Evolutionary conservation across 1,140 invertebrate species (phyloP).

Genomic region (Drosophila asahinai): DNA sequence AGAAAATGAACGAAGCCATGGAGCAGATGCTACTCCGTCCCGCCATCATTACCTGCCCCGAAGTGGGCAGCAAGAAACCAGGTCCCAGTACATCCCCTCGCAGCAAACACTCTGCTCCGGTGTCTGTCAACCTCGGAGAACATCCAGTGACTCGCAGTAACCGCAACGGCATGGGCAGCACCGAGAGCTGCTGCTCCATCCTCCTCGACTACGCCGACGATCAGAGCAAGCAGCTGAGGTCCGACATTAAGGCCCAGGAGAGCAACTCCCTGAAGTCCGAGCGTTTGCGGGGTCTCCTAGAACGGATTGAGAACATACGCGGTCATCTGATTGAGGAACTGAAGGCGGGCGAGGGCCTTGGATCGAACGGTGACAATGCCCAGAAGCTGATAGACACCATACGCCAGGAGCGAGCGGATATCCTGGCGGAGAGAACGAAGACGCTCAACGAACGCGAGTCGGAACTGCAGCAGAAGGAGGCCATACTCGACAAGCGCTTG

Average conservation of each 20-base stretch:
- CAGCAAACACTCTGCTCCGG: background rate
- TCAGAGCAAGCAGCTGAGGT: slow-evolving; percentile 69
- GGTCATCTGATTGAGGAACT: slow-evolving; percentile 60
- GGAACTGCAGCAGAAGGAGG: slow-evolving; percentile 70
- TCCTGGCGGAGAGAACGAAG: slow-evolving; percentile 33
- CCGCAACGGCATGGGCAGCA: slow-evolving; percentile 24
- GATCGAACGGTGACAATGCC: slow-evolving; percentile 38
- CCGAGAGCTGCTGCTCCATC: slow-evolving; percentile 66
- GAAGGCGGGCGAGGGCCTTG: slow-evolving; percentile 42
- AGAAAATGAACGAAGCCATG: slow-evolving; percentile 76
- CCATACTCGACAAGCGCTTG: slow-evolving; percentile 65
- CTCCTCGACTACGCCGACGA: slow-evolving; percentile 78
- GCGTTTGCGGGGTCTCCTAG: slow-evolving; percentile 58
- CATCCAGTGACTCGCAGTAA: slow-evolving; percentile 4
- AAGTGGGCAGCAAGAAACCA: slow-evolving; percentile 27
- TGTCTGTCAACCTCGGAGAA: slow-evolving; percentile 61
- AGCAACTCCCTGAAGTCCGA: slow-evolving; percentile 52
- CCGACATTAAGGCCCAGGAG: slow-evolving; percentile 56
- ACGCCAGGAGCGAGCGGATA: slow-evolving; percentile 61
- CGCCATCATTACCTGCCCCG: slow-evolving; percentile 76
- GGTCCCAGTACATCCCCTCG: background rate
- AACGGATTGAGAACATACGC: slow-evolving; percentile 69
- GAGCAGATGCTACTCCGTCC: slow-evolving; percentile 73
- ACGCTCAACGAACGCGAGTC: slow-evolving; percentile 55
- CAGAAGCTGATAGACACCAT: slow-evolving; percentile 66